phyloP scores from a whole-genome alignment of 2,888 invertebrate genomes.

The Sialis lutaria region DNA sequence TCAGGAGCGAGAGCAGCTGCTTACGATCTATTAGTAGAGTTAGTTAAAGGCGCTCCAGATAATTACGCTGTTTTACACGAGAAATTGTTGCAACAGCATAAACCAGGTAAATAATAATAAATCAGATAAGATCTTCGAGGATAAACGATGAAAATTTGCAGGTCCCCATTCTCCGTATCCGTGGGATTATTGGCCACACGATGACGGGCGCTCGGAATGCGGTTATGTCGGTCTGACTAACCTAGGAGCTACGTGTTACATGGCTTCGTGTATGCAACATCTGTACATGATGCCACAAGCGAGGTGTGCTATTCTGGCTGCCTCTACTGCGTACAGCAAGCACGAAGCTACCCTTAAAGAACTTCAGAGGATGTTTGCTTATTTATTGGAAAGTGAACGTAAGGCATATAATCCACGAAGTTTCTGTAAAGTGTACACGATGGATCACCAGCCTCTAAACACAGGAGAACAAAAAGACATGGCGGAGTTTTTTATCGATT shows the following conservation, averaged over 20 bases:
- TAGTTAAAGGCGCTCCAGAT: constrained; percentile 67
- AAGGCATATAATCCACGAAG: constrained; percentile 91
- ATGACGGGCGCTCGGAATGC: constrained; percentile 84
- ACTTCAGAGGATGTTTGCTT: constrained; percentile 89
- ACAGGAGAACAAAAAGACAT: constrained; percentile 96
- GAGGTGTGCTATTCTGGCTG: constrained; percentile 62
- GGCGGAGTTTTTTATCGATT: constrained; percentile 95
- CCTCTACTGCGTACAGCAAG: constrained; percentile 51
- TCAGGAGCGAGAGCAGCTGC: constrained; percentile 77
- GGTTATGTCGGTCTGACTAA: constrained; percentile 91
- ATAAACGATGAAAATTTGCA: constrained; percentile 12
- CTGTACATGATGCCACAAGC: constrained; percentile 95
- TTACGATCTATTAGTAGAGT: constrained; percentile 76
- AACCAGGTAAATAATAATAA: constrained; percentile 42
- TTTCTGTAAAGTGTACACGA: constrained; percentile 90
- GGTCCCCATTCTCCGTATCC: constrained; percentile 72
- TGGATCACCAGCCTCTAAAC: constrained; percentile 92
- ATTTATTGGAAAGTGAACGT: constrained; percentile 81
- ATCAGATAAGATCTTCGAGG: too few relatives aligned
- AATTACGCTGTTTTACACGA: constrained; percentile 74
- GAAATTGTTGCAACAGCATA: constrained; percentile 72
- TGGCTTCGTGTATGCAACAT: constrained; percentile 96
- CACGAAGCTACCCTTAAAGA: constrained; percentile 72
- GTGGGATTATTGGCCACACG: constrained; percentile 97
- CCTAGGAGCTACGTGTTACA: constrained; percentile 91